Conservation (phyloP, 2,797 vertebrate species). For the Tapirus indicus region DNA sequence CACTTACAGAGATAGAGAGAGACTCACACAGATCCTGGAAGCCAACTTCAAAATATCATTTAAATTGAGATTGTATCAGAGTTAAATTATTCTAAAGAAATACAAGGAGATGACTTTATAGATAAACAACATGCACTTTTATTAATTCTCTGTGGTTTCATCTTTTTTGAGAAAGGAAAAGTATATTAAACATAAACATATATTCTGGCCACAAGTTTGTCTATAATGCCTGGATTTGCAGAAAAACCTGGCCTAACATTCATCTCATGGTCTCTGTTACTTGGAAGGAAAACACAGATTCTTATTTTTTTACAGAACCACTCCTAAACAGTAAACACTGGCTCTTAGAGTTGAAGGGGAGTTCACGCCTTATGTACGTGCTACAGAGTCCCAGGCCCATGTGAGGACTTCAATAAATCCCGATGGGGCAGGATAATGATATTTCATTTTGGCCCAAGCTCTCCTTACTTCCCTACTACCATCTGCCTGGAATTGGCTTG, state of each 20-base stretch:
- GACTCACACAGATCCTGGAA: background rate
- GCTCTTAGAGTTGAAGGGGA: background rate
- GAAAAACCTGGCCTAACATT: background rate
- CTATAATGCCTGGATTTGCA: background rate
- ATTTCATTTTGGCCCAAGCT: background rate
- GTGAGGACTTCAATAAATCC: background rate
- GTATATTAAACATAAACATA: background rate
- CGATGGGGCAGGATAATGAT: background rate
- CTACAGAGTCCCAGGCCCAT: background rate
- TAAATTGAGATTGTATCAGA: background rate
- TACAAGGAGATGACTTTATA: background rate
- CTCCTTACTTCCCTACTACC: background rate
- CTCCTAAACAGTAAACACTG: background rate
- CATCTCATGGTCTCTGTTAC: background rate
- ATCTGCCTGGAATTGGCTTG: background rate
- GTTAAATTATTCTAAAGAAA: conserved; percentile 45
- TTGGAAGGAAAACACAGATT: background rate
- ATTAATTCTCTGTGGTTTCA: background rate
- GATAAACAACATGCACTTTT: background rate
- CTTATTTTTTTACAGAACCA: background rate
- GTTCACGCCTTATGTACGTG: background rate
- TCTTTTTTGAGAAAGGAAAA: background rate
- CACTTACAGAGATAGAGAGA: background rate
- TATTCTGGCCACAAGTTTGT: background rate
- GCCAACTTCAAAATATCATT: background rate